Evolutionary conservation across 2,888 invertebrate species (phyloP).

Genomic region (Nyleta sp.): DNA sequence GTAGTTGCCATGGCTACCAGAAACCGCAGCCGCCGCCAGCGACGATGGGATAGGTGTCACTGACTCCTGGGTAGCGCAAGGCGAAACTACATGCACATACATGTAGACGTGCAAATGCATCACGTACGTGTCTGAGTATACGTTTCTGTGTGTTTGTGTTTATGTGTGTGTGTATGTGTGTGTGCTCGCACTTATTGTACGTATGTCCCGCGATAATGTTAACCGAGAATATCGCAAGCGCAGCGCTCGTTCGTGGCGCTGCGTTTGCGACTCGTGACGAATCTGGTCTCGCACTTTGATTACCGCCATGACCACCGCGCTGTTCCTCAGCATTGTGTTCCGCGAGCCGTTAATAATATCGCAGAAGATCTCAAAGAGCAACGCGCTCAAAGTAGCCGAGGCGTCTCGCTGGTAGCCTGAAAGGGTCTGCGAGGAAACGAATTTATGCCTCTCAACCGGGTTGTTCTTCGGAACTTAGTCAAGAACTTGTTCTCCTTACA

Average conservation of each 20-base stretch:
- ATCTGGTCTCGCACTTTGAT: slow-evolving; percentile 67
- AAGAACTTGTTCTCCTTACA: too few species aligned
- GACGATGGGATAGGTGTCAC: slow-evolving; percentile 81
- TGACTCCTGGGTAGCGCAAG: slow-evolving; percentile 78
- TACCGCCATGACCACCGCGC: slow-evolving; percentile 48
- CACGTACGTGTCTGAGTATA: too few species aligned
- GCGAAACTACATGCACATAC: slow-evolving; percentile 39
- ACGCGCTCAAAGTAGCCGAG: slow-evolving; percentile 18
- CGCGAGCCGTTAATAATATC: slow-evolving; percentile 15
- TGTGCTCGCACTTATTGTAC: slow-evolving; percentile 28
- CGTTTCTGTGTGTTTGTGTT: too few species aligned
- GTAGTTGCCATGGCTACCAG: slow-evolving; percentile 81
- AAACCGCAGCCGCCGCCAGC: slow-evolving; percentile 79
- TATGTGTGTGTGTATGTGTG: slow-evolving; percentile 10
- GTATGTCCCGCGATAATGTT: slow-evolving; percentile 31
- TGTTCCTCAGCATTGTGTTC: slow-evolving; percentile 36
- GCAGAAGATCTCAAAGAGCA: slow-evolving; percentile 30
- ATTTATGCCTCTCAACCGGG: too few species aligned
- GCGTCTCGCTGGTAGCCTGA: slow-evolving; percentile 7
- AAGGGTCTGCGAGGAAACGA: too few species aligned
- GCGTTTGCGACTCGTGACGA: slow-evolving; percentile 70
- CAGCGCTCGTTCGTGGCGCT: slow-evolving; percentile 47
- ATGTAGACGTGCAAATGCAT: slow-evolving; percentile 38
- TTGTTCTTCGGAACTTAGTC: too few species aligned
- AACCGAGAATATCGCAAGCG: slow-evolving; percentile 24